Conservation (phyloP, 1,140 invertebrate species). For the Drosophila pseudoobscura region DNA sequence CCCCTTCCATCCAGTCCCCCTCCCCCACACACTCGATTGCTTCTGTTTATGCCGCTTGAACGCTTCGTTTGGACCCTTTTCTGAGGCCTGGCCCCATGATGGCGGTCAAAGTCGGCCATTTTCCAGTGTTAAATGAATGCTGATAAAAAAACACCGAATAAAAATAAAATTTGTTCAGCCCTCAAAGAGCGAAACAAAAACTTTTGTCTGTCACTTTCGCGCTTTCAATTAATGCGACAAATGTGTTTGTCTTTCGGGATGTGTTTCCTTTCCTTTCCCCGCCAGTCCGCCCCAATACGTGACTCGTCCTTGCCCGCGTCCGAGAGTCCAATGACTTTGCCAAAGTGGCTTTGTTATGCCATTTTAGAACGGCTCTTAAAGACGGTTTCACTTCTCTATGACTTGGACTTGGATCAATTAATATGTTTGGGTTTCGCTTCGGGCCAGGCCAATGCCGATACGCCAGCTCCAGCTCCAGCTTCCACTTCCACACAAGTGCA, state of each 20-base stretch:
- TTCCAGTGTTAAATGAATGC: slow-evolving; percentile 55
- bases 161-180: slow-evolving; percentile 24
- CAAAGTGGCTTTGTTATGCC: slow-evolving; percentile 23
- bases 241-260: slow-evolving; percentile 13
- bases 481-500: slow-evolving; percentile 10
- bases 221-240: slow-evolving; percentile 51
- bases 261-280: slow-evolving; percentile 8
- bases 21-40: neutral
- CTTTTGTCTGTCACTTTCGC: slow-evolving; percentile 36
- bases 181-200: slow-evolving; percentile 39
- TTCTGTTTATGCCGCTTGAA: neutral
- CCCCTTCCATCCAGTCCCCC: neutral
- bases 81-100: slow-evolving; percentile 29
- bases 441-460: slow-evolving; percentile 21
- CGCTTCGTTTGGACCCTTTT: slow-evolving; percentile 34
- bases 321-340: slow-evolving; percentile 34
- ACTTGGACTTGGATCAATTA: slow-evolving; percentile 34
- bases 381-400: slow-evolving; percentile 2
- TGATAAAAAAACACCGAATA: slow-evolving; percentile 39
- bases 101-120: slow-evolving; percentile 42
- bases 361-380: slow-evolving; percentile 17
- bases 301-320: slow-evolving; percentile 2
- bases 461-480: neutral
- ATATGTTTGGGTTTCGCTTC: slow-evolving; percentile 9
- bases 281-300: slow-evolving; percentile 7